These are phyloP conservation scores for Axinella damicornis DNA, from an alignment of 37 sponge, comb jelly and placozoan genomes.

Conservation along the genomic window DNA sequence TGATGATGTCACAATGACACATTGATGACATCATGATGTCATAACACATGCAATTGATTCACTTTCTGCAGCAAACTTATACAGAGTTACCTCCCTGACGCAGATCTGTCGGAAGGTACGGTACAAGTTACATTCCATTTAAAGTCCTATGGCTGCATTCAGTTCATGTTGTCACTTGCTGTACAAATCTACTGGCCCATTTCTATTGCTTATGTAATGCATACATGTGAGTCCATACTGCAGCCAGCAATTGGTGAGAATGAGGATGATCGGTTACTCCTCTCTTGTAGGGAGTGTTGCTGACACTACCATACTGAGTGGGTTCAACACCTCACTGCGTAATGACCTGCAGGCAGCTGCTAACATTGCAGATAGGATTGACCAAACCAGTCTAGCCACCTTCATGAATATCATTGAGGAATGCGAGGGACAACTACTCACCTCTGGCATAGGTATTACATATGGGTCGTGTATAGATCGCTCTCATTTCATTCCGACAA, in stretches of 20 bases:
- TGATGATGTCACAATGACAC: not conserved
- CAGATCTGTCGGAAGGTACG: not conserved
- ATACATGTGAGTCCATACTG: too few relatives aligned
- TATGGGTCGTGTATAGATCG: too few relatives aligned
- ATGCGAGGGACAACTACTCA: slow-evolving; percentile 58
- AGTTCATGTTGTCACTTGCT: not conserved
- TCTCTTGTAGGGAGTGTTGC: too few relatives aligned
- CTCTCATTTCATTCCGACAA: too few relatives aligned
- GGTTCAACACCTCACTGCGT: slow-evolving; percentile 18
- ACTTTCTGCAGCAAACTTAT: slow-evolving; percentile 17
- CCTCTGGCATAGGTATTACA: slow-evolving; percentile 82
- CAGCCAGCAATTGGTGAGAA: too few relatives aligned
- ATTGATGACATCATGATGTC: too few relatives aligned
- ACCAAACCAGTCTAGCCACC: not conserved
- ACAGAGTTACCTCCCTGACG: slow-evolving; percentile 37
- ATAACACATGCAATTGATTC: too few relatives aligned
- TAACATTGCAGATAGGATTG: slow-evolving; percentile 5
- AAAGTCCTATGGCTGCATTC: not conserved
- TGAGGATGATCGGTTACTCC: too few relatives aligned
- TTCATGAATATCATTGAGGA: slow-evolving; percentile 34
- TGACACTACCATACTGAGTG: not conserved
- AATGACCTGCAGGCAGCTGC: slow-evolving; percentile 33
- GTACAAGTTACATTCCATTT: not conserved
- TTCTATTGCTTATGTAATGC: too few relatives aligned
- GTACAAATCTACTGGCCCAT: not conserved